Percentiles rank a stretch among this genome's conserved stretches.
Conservation (phyloP, 2,888 invertebrate species). For the Pegoplata infirma region DNA sequence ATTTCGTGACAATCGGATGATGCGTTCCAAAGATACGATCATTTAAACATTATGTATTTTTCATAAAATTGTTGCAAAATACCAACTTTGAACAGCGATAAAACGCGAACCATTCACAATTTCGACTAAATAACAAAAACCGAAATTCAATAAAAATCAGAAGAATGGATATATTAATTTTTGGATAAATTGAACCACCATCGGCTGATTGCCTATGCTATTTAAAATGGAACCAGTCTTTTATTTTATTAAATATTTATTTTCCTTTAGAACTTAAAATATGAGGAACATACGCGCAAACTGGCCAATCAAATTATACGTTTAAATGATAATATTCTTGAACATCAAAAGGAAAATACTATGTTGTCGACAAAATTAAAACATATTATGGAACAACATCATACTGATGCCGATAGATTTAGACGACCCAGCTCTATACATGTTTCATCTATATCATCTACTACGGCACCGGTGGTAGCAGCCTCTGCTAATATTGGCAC, state of each 20-base stretch:
- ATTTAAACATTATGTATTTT: too few species aligned
- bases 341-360: constrained; percentile 75
- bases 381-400: constrained; percentile 67
- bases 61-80: too few species aligned
- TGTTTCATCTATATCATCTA: constrained; percentile 57
- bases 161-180: too few species aligned
- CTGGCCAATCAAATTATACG: constrained; percentile 74
- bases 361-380: constrained; percentile 74
- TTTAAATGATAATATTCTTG: constrained; percentile 75
- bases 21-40: too few species aligned
- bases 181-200: too few species aligned
- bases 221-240: too few species aligned
- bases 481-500: constrained; percentile 67
- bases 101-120: too few species aligned
- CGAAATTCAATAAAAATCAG: too few species aligned
- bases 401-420: constrained; percentile 56
- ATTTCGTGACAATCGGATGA: too few species aligned
- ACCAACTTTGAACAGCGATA: too few species aligned
- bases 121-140: too few species aligned
- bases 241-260: not conserved
- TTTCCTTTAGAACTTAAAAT: constrained; percentile 70
- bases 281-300: constrained; percentile 74
- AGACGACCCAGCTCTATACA: constrained; percentile 68
- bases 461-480: constrained; percentile 47
- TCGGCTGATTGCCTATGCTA: too few species aligned